Evolutionary conservation across 37 sponge, comb jelly and placozoan genomes (phyloP).

Genomic region (Haliclona indistincta): DNA sequence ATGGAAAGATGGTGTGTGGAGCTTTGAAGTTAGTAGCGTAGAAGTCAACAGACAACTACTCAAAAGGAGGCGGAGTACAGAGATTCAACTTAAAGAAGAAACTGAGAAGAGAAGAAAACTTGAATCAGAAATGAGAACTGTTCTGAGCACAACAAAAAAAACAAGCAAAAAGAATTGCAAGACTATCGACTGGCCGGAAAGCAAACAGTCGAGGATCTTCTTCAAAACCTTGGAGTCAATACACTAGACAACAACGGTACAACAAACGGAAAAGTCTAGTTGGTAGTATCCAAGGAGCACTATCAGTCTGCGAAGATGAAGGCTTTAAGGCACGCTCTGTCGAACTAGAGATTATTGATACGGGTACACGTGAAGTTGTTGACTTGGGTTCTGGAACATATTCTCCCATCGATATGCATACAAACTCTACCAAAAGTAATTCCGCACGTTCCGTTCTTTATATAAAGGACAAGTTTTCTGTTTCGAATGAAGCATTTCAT

Average conservation of each 20-base stretch:
- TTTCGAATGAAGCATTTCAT: slow-evolving; percentile 19
- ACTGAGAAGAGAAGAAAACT: neutral
- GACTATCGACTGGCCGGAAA: neutral
- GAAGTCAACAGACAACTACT: slow-evolving; percentile 4
- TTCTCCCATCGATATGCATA: neutral
- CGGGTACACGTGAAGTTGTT: neutral
- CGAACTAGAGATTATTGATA: slow-evolving; percentile 1
- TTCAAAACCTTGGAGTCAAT: neutral
- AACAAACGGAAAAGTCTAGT: neutral
- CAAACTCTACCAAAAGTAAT: neutral
- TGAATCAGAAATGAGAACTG: neutral
- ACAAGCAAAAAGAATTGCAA: neutral
- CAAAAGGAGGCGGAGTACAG: neutral
- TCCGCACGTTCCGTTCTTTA: neutral
- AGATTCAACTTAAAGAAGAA: slow-evolving; percentile 6
- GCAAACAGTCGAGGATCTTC: neutral
- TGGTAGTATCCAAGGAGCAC: neutral
- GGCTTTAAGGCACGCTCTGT: slow-evolving; percentile 7
- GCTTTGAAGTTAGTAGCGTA: neutral
- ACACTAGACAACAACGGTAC: slow-evolving; percentile 4
- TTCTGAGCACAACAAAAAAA: slow-evolving; percentile 1
- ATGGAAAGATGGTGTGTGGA: slow-evolving; percentile 10
- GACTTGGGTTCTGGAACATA: neutral
- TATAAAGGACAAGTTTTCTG: slow-evolving; percentile 9
- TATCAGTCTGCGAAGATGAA: neutral